Evolutionary conservation across 1,140 invertebrate genomes (phyloP).

Genomic region (Drosophila ambigua): DNA sequence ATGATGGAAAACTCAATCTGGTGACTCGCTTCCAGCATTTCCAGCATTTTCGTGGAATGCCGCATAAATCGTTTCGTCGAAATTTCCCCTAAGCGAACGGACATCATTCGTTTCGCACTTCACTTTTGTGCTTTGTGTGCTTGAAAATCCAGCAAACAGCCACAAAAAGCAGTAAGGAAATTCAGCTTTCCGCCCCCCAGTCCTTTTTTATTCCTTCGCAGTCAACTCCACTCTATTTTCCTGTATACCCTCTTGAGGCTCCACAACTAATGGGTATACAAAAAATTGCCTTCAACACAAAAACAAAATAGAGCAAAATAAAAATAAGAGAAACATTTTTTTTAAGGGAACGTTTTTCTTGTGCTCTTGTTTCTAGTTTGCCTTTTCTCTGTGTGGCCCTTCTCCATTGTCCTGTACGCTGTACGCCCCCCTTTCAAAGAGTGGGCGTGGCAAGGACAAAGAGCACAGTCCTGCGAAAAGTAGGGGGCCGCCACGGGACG

Average conservation of each 20-base stretch:
- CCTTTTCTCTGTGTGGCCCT: no score
- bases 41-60: no score
- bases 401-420: constrained; percentile 8
- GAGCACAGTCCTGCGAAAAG: neutral
- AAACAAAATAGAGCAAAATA: neutral
- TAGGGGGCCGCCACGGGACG: constrained; percentile 9
- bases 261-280: neutral
- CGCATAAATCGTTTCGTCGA: neutral
- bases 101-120: neutral
- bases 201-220: no score
- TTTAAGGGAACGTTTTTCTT: constrained; percentile 35
- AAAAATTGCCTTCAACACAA: constrained; percentile 16
- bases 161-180: no score
- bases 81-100: neutral
- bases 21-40: no score
- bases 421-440: constrained; percentile 26
- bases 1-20: no score
- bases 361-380: constrained; percentile 6
- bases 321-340: constrained; percentile 1
- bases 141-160: no score
- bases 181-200: no score
- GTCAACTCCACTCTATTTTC: no score
- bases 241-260: neutral
- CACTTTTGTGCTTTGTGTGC: no score
- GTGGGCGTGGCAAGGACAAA: constrained; percentile 40